Percentiles rank a stretch among this genome's conserved stretches.
Evolutionary conservation across 2,888 invertebrate genomes (phyloP).

Genomic region (Bellardia bayeri): DNA sequence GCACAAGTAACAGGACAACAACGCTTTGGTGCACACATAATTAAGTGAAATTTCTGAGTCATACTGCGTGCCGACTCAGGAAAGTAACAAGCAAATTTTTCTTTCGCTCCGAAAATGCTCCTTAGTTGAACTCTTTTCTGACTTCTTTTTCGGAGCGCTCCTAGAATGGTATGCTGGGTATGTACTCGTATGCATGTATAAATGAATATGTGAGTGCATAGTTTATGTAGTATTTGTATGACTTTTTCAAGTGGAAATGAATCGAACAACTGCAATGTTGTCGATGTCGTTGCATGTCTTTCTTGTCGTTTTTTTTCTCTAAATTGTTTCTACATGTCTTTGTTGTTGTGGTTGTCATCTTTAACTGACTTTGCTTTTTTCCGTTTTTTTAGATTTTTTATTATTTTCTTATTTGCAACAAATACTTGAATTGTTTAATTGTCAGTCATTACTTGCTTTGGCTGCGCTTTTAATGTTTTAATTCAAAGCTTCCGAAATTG

Average conservation of each 20-base stretch:
- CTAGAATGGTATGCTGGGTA: too few relatives aligned
- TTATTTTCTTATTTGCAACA: constrained; percentile 36
- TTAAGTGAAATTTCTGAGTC: too few relatives aligned
- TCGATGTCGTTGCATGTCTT: constrained; percentile 58
- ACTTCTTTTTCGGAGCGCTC: too few relatives aligned
- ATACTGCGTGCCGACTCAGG: too few relatives aligned
- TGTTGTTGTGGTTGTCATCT: constrained; percentile 39
- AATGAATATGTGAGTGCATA: neutral
- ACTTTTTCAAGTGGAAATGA: constrained; percentile 82
- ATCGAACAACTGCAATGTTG: constrained; percentile 78
- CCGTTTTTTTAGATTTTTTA: constrained; percentile 3
- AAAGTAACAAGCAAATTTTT: too few relatives aligned
- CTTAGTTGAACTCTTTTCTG: too few relatives aligned
- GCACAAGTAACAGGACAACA: too few relatives aligned
- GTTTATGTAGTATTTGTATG: constrained; percentile 40
- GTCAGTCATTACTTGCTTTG: constrained; percentile 34
- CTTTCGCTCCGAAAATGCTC: too few relatives aligned
- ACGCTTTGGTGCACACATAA: too few relatives aligned
- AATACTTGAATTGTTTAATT: constrained; percentile 38
- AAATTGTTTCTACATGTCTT: constrained; percentile 2
- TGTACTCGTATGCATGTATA: neutral
- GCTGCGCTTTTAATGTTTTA: constrained; percentile 26
- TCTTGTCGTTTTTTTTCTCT: neutral
- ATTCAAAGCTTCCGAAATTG: constrained; percentile 9
- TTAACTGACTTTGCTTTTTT: constrained; percentile 24